Evolutionary conservation across 2,888 invertebrate genomes (phyloP), one percentile per base, ranked within the genome.

Genomic region (Amphipyra berbera): DNA sequence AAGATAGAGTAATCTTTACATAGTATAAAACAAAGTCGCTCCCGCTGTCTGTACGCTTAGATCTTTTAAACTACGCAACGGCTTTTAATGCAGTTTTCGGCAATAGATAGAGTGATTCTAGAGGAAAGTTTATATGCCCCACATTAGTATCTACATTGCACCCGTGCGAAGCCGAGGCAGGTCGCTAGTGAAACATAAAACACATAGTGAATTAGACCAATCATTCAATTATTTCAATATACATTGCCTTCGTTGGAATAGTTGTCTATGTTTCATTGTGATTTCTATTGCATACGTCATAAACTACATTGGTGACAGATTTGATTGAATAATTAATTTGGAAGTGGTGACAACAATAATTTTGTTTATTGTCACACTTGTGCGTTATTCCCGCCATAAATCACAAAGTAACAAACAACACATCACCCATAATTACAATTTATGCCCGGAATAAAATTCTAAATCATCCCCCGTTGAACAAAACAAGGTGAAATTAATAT

Each of bases 401-500:
- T 58, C 41, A 68, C 45, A 6, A 41, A 40, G 55, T 67, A 48
- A 57, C 59, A 55, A 62, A 60, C 68, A 57, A 46, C 60, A 44
- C 54, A 48, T 49, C 47, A 47, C 52, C 8, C 42, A 58, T 49
- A 49, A 50, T 61, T 55, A 57, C 38, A 61, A 76, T 76, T 74
- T 61, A 76, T 64, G 33, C 44, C 49, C 41, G 49, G 60, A 73
- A 72, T 73, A 64, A 74, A 72, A 57, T 62, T 56, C 65, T 75
- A 76, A 72, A 65, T 68, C 54, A 65, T 75, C 66, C 42, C n/a
- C n/a, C 72, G 58, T 55, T 40, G 52, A 53, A 59, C 75, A 72
- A 74, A 79, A 87, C 83, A 82, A 83, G 82, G 44, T 76, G 66
- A 71, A 85, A 85, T 82, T 82, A 72, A 84, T 82, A 84, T 82